These are phyloP conservation scores for Anser cygnoides DNA, from an alignment of 2,113 vertebrate genomes.

Conservation along the genomic window DNA sequence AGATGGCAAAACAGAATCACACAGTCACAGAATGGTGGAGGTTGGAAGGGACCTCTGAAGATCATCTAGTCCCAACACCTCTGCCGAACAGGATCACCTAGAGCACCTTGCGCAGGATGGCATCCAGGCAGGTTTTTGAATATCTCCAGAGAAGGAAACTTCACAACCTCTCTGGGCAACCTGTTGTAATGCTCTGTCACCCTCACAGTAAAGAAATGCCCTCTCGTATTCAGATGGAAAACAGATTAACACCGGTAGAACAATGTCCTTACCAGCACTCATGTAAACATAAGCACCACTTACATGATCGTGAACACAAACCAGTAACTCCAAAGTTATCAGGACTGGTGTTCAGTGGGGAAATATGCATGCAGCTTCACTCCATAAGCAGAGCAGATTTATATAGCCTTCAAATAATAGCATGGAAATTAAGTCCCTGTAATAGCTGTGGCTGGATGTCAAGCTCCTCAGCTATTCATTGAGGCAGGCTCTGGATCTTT, in stretches of 20 bases:
- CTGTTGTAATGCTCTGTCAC: too few species aligned
- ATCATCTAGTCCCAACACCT: too few species aligned
- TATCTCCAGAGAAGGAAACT: too few species aligned
- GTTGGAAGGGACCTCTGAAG: too few species aligned
- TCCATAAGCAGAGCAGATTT: not conserved
- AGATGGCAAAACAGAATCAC: not conserved
- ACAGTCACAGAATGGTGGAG: not conserved
- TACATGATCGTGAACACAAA: not conserved
- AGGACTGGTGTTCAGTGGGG: not conserved
- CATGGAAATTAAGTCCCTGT: too few species aligned
- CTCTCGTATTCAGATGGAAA: too few species aligned
- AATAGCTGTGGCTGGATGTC: not conserved
- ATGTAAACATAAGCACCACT: rapidly evolving
- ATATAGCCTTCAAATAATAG: not conserved
- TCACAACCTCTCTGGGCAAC: too few species aligned
- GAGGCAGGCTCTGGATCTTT: not conserved
- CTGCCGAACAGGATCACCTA: too few species aligned
- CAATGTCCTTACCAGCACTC: not conserved
- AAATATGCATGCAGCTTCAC: not conserved
- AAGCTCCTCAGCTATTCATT: not conserved
- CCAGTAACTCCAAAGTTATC: not conserved
- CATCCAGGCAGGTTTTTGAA: too few species aligned
- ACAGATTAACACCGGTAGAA: too few species aligned
- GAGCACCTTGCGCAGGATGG: too few species aligned
- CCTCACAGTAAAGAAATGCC: too few species aligned